Evolutionary conservation across 2,113 vertebrate genomes (phyloP).

Genomic region (Synchiropus splendidus): DNA sequence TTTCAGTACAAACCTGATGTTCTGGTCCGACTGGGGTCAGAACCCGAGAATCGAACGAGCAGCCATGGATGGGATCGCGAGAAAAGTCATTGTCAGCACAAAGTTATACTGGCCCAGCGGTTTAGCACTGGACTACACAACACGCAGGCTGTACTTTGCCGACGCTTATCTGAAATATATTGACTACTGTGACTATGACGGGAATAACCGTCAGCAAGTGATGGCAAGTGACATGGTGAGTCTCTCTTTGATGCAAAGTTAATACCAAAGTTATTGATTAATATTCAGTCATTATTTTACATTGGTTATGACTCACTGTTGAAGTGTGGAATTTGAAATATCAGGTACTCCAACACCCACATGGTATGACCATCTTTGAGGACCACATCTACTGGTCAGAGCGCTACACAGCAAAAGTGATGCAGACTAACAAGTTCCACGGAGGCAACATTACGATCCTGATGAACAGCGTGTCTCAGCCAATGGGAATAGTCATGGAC

Average conservation of each 20-base stretch:
- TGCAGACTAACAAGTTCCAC: constrained; percentile 87
- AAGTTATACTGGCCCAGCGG: constrained; percentile 69
- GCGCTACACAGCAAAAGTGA: constrained; percentile 68
- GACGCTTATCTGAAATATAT: constrained; percentile 68
- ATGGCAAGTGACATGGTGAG: constrained; percentile 65
- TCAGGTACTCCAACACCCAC: constrained; percentile 79
- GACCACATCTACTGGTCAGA: constrained; percentile 87
- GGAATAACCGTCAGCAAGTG: constrained; percentile 61
- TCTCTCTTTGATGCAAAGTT: no score
- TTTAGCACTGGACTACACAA: constrained; percentile 63
- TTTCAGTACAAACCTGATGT: constrained; percentile 58
- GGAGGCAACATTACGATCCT: constrained; percentile 78
- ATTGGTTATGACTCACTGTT: no score
- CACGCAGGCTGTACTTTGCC: constrained; percentile 62
- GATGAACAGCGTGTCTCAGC: constrained; percentile 70
- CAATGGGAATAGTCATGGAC: constrained; percentile 77
- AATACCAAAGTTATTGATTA: no score
- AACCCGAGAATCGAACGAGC: constrained; percentile 64
- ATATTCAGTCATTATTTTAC: no score
- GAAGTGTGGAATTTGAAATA: no score
- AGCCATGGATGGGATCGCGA: constrained; percentile 55
- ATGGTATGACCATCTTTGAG: constrained; percentile 82
- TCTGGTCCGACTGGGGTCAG: constrained; percentile 71
- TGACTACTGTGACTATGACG: constrained; percentile 65
- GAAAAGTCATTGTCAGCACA: constrained; percentile 52